Base-by-base conservation (phyloP, 2,797 vertebrate genomes). In the Premnoplex brunnescens region DNA sequence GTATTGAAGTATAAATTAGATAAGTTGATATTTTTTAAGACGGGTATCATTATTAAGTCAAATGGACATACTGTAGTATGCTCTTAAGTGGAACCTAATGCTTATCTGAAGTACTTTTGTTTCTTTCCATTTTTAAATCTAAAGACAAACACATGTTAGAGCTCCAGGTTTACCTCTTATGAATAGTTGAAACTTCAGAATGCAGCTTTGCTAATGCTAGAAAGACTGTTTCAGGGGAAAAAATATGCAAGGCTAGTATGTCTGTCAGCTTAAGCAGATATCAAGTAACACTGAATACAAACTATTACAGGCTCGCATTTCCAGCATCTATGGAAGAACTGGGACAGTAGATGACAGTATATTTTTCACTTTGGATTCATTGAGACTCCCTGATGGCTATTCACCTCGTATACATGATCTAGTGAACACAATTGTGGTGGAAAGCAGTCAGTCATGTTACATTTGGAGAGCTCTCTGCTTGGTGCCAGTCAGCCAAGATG, bases 391-490 rank as follows among this genome's bases (percentile, higher is more conserved):
- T 14, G 87, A 97, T 34, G 90, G 98, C 22, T 99, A 99, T 66
- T 89, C 81, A 41, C 99, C 99, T 9, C 52, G 44, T 6, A 96
- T 74, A 26, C 95, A 98, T 10, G 98, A 99, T 55, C 17, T 98
- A 41, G 99, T 99, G 94, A 99, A 98, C 55, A 63, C 98, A 0
- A 97, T 99, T 62, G 98, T 99, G 92, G 98, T 99, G 96, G 99
- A 99, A 96, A 99, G 99, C 97, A 99, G 85, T 95, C 99, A 99
- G 96, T 99, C 99, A 0, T 97, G 98, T 64, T 99, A 98, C 64
- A 59, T 96, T 78, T 99, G 99, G 99, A 98, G 99, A 97, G 99
- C 99, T 5, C 97, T 99, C 56, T 99, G 99, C 91, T 98, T 99
- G 96, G 98, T 98, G 13, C 99, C 99, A 0, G 97, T 97, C 79